Conservation (phyloP, 2,113 vertebrate species). For the Callipepla squamata region DNA sequence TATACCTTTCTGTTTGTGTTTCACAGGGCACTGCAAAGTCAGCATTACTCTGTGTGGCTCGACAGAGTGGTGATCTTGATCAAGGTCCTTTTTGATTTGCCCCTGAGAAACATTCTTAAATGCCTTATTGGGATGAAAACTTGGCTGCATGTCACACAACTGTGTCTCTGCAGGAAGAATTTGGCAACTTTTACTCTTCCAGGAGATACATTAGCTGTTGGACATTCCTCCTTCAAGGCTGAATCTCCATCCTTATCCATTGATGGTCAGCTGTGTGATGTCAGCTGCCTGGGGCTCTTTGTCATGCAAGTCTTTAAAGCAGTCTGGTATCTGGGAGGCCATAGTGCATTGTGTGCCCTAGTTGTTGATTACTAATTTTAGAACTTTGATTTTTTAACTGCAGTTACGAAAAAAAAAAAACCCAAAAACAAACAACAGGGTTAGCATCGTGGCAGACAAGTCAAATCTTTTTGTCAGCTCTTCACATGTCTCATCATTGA, state of each 20-base stretch:
- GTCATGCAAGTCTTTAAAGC: not conserved
- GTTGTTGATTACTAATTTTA: not conserved
- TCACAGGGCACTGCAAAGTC: not conserved
- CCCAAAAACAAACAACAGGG: not conserved
- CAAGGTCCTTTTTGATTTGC: not conserved
- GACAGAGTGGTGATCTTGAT: not conserved
- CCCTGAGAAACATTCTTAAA: not conserved
- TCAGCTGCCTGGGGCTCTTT: not conserved
- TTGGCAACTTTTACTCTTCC: not conserved
- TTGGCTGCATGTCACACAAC: fast-evolving
- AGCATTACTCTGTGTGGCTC: fast-evolving
- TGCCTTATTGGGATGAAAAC: fast-evolving
- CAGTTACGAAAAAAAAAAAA: not conserved
- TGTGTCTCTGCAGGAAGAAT: not conserved
- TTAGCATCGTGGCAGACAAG: not conserved
- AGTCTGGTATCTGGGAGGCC: not conserved
- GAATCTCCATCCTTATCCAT: fast-evolving
- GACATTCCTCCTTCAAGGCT: not conserved
- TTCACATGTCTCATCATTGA: not conserved
- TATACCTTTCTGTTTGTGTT: not conserved
- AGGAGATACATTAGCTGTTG: not conserved
- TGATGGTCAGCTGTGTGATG: not conserved
- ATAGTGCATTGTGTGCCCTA: fast-evolving
- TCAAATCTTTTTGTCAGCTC: not conserved
- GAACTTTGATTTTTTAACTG: not conserved